These are phyloP conservation scores for Perodicticus potto DNA, from an alignment of 2,797 vertebrate species.

Conservation along the genomic window DNA sequence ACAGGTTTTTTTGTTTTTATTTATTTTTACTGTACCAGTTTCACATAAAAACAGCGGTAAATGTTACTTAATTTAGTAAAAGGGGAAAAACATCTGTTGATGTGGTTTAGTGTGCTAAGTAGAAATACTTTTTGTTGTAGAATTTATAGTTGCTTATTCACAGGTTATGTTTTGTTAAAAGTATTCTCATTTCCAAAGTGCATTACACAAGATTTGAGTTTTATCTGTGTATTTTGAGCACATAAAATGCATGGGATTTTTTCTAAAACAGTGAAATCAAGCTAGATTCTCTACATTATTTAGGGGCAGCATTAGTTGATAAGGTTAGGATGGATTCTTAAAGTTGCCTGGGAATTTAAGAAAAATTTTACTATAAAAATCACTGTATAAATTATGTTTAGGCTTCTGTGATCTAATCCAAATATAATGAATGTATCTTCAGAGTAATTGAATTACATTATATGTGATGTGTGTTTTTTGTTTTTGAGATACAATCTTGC, in stretches of 20 bases:
- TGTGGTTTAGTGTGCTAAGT: not conserved
- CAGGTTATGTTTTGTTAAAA: conserved; percentile 17
- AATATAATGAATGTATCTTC: not conserved
- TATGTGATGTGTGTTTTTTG: not conserved
- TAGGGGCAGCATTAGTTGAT: not conserved
- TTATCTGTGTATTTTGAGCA: conserved; percentile 43
- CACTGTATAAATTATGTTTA: not conserved
- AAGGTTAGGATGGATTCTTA: not conserved
- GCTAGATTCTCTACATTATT: not conserved
- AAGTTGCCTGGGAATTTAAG: not conserved
- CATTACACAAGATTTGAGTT: conserved; percentile 11
- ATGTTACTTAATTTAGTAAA: not conserved
- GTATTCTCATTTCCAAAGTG: not conserved
- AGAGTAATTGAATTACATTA: not conserved
- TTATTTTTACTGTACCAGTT: not conserved
- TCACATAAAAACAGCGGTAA: conserved; percentile 35
- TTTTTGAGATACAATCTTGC: not conserved
- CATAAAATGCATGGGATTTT: conserved; percentile 32
- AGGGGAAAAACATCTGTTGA: not conserved
- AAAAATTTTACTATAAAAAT: not conserved
- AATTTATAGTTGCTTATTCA: conserved; percentile 35
- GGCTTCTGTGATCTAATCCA: not conserved
- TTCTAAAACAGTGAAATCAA: not conserved
- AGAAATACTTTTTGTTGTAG: conserved; percentile 37
- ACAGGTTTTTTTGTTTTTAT: not conserved